phyloP scores from a whole-genome alignment of 2,888 invertebrate genomes.

The Limnephilus rhombicus region DNA sequence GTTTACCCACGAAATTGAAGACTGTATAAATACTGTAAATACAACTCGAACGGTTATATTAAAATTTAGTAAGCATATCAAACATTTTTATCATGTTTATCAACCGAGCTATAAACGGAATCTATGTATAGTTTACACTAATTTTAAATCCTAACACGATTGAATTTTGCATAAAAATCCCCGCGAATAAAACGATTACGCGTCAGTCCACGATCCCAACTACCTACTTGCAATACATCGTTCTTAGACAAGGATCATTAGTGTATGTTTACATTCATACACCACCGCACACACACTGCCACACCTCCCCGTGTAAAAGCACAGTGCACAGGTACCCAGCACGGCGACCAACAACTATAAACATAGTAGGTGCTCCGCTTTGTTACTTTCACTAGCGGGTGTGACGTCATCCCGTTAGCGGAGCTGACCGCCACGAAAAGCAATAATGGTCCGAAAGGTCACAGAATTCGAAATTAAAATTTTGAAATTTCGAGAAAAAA shows the following conservation, averaged over 20 bases:
- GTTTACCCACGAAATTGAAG: no score
- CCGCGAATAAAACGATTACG: background rate
- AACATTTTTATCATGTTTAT: no score
- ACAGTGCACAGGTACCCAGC: background rate
- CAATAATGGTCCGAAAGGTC: background rate
- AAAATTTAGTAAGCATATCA: no score
- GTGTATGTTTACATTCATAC: constrained; percentile 12
- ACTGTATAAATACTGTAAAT: no score
- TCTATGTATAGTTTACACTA: background rate
- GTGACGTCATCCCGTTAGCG: constrained; percentile 20
- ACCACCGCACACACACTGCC: background rate
- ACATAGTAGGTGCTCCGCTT: background rate
- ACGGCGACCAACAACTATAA: background rate
- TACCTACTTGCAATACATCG: background rate
- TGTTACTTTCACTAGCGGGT: constrained; percentile 28
- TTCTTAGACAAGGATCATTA: constrained; percentile 25
- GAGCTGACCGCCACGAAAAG: constrained; percentile 23
- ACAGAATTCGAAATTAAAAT: background rate
- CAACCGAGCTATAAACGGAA: background rate
- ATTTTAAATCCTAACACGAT: background rate
- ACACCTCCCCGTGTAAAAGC: background rate
- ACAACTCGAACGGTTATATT: no score
- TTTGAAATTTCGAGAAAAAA: background rate
- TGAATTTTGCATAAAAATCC: background rate
- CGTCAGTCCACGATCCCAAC: background rate